Base-by-base conservation (phyloP, 2,888 invertebrate species). In the Pseudanteris insignis region DNA sequence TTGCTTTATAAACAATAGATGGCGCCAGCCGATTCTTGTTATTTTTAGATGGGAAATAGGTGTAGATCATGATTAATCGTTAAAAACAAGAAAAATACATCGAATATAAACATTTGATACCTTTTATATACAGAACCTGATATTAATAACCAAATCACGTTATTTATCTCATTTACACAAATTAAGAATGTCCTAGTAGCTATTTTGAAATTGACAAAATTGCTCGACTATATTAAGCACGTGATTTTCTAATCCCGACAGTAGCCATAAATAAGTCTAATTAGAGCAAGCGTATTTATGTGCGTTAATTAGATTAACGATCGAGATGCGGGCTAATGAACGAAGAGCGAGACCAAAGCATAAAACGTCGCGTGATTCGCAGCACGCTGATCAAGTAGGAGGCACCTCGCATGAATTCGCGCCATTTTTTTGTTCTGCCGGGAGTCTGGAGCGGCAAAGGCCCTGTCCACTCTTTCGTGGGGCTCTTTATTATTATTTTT, bases 241-340 rank as follows among this genome's bases (percentile, higher is more conserved):
- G n/a, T n/a, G n/a, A 9, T 43, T 37, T 54, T 38, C 48, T 47
- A 48, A 46, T 13, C 44, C 33, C 28, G 43, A 38, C 34, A 4
- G 24, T 14, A 14, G 37, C 9, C 36, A 44, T 61, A 55, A 61
- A 61, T 61, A 48, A 50, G 43, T 34, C 55, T 55, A 54, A 50
- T 61, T 44, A 40, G 54, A 54, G 51, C 43, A 51, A 51, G 43
- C 30, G 32, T 50, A 61, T 61, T 61, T 55, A 61, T 50, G 33
- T 55, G 54, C 54, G 61, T 55, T 61, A 61, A 61, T 61, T 61
- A 55, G 54, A 63, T 63, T 54, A 63, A 63, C 54, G 63, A 63
- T 58, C 43, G 38, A 47, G 55, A 55, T 55, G 55, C 40, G 32
- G 55, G 41, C 51, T 51, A 60, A 55, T 53, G 48, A 48, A 59